Conservation (phyloP, 2,888 invertebrate genomes). For the Fragum whitleyi region DNA sequence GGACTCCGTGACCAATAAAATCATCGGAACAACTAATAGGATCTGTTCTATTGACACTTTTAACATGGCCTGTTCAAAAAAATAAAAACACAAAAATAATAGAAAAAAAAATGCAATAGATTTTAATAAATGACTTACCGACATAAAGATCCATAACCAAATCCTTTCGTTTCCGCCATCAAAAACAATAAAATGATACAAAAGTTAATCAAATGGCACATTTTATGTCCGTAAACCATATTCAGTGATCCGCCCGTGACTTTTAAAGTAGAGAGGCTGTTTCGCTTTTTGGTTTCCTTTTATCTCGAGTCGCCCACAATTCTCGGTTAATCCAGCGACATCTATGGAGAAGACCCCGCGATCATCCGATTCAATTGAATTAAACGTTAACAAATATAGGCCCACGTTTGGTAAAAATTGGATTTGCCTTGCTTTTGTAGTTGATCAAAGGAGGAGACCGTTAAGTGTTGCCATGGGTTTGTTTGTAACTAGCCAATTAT, state of each 20-base stretch:
- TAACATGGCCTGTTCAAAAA: constrained; percentile 33
- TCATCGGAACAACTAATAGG: constrained; percentile 44
- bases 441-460: constrained; percentile 10
- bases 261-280: constrained; percentile 9
- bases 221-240: constrained; percentile 24
- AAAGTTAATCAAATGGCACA: constrained; percentile 21
- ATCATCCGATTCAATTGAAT: constrained; percentile 30
- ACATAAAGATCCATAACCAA: constrained; percentile 49
- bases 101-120: constrained; percentile 8
- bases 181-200: constrained; percentile 22
- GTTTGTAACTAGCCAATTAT: constrained; percentile 30
- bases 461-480: constrained; percentile 26
- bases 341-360: constrained; percentile 22
- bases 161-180: constrained; percentile 40
- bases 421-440: constrained; percentile 14
- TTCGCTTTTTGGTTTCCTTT: background rate
- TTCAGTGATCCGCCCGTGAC: background rate
- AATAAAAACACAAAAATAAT: constrained; percentile 23
- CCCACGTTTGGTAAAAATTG: constrained; percentile 29
- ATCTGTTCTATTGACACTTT: constrained; percentile 43
- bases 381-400: constrained; percentile 19
- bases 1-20: constrained; percentile 41
- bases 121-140: constrained; percentile 40
- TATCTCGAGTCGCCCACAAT: constrained; percentile 11
- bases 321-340: constrained; percentile 4